Conservation (phyloP, 2,797 vertebrate genomes). For the Chelidonichthys spinosus region DNA sequence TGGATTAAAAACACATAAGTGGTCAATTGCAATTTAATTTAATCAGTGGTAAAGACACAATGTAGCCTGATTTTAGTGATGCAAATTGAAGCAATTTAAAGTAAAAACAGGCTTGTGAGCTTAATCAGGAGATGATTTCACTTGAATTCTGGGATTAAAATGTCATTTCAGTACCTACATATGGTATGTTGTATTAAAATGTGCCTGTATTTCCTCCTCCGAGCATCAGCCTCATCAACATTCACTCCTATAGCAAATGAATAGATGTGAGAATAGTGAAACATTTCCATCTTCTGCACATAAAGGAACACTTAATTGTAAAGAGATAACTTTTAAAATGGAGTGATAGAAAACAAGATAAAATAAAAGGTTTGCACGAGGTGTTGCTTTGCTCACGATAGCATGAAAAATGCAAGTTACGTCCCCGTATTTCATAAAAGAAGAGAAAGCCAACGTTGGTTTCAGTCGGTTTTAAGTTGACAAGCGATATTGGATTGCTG, state of each 20-base stretch:
- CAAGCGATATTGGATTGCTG: slow-evolving; percentile 72
- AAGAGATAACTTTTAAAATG: neutral
- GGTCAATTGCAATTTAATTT: slow-evolving; percentile 21
- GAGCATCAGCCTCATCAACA: slow-evolving; percentile 4
- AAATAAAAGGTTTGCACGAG: neutral
- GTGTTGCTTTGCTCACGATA: slow-evolving; percentile 24
- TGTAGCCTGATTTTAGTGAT: slow-evolving; percentile 30
- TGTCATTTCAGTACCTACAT: slow-evolving; percentile 3
- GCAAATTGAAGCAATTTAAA: slow-evolving; percentile 36
- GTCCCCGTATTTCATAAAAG: slow-evolving; percentile 43
- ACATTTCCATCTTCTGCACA: neutral
- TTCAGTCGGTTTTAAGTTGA: slow-evolving; percentile 66
- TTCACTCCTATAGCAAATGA: slow-evolving; percentile 7
- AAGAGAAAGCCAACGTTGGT: slow-evolving; percentile 44
- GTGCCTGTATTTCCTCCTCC: neutral
- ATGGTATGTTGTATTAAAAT: neutral
- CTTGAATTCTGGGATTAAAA: neutral
- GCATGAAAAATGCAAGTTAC: slow-evolving; percentile 31
- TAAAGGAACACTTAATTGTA: neutral
- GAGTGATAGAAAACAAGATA: slow-evolving; percentile 1
- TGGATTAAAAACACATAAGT: slow-evolving; percentile 6
- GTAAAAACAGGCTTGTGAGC: slow-evolving; percentile 12
- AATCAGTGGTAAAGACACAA: slow-evolving; percentile 11
- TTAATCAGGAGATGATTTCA: slow-evolving; percentile 27
- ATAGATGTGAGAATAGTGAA: slow-evolving; percentile 20